Conservation (phyloP, 53 echinoderm and acorn worm species). For the Echinarachnius parma region DNA sequence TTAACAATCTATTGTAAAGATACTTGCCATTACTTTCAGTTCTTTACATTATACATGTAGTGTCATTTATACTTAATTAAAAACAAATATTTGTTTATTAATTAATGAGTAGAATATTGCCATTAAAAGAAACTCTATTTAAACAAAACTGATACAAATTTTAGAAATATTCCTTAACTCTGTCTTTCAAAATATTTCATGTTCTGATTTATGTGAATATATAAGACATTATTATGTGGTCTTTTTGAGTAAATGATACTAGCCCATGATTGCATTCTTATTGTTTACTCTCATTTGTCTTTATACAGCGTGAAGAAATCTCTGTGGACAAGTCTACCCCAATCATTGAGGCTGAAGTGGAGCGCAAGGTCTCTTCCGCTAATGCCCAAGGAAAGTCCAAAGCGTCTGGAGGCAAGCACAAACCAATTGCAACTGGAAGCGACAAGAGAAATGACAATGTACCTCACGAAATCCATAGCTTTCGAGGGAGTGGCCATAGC, state of each 20-base stretch:
- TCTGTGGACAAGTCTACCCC: slow-evolving; percentile 45
- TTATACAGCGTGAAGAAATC: slow-evolving; percentile 53
- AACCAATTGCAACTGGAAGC: background rate
- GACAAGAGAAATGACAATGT: slow-evolving; percentile 1
- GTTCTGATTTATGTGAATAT: too few species aligned
- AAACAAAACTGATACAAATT: too few species aligned
- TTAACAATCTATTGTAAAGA: background rate
- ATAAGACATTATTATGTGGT: too few species aligned
- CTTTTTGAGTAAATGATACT: background rate
- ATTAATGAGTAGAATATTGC: too few species aligned
- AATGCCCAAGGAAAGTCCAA: slow-evolving; percentile 2
- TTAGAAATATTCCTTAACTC: too few species aligned
- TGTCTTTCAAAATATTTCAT: too few species aligned
- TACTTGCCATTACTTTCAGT: background rate
- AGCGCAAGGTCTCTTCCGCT: slow-evolving; percentile 22
- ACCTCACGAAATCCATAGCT: background rate
- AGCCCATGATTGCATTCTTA: background rate
- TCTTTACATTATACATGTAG: background rate
- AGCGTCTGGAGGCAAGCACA: background rate
- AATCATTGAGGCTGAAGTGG: slow-evolving; percentile 40
- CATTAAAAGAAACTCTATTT: too few species aligned
- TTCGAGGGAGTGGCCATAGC: slow-evolving; percentile 24
- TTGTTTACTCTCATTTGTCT: background rate
- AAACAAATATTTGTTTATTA: too few species aligned
- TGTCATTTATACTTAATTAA: too few species aligned